A percentile compares a stretch with the other conserved stretches of the same genome.
phyloP scores from a whole-genome alignment of 2,888 invertebrate genomes.

The Mythimna pallens region DNA sequence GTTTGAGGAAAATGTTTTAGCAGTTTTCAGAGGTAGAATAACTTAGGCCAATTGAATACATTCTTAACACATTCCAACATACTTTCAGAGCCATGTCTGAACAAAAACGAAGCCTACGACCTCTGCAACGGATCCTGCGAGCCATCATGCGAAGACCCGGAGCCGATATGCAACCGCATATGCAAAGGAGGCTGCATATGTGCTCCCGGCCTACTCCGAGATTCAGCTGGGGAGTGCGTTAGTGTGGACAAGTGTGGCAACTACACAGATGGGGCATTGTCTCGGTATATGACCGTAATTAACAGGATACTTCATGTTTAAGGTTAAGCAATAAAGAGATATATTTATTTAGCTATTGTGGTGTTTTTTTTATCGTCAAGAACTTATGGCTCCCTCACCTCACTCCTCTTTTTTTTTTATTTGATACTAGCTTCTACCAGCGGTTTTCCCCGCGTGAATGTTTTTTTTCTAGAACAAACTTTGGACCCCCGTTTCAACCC shows the following conservation, averaged over 20 bases:
- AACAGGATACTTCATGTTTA: constrained; percentile 77
- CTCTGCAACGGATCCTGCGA: constrained; percentile 82
- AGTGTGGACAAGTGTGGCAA: constrained; percentile 81
- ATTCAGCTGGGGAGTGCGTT: constrained; percentile 78
- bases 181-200: constrained; percentile 84
- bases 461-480: no score
- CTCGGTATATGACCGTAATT: constrained; percentile 80
- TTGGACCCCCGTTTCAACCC: no score
- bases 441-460: no score
- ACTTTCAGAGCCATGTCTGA: constrained; percentile 81
- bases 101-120: constrained; percentile 82
- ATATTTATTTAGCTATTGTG: no score
- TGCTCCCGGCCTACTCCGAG: constrained; percentile 78
- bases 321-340: constrained; percentile 26
- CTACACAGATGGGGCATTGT: constrained; percentile 73
- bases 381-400: background rate
- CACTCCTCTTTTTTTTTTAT: no score
- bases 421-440: no score
- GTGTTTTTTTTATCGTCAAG: background rate
- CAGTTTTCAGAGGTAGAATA: no score
- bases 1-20: no score
- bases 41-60: no score
- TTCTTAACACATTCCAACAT: background rate
- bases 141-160: constrained; percentile 80
- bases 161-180: constrained; percentile 81